These are phyloP conservation scores for Epinotia brunnichana DNA, from an alignment of 2,888 invertebrate genomes.

Conservation along the genomic window DNA sequence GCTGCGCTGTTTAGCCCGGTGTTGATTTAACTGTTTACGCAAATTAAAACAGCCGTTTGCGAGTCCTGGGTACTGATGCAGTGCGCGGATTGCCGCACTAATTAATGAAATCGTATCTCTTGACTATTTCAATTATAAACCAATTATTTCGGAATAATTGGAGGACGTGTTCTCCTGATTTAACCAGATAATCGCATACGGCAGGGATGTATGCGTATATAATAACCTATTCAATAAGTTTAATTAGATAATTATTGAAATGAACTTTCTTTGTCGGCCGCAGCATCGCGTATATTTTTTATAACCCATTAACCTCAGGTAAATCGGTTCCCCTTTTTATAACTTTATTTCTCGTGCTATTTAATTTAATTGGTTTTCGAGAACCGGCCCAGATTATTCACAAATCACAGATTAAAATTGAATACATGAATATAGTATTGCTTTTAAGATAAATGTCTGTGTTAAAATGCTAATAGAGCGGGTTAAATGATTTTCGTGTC, in stretches of 20 bases:
- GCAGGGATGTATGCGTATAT: slow-evolving; percentile 27
- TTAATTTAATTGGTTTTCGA: slow-evolving; percentile 57
- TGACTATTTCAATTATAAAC: slow-evolving; percentile 37
- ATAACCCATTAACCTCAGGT: slow-evolving; percentile 62
- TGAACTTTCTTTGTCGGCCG: slow-evolving; percentile 38
- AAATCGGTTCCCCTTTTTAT: slow-evolving; percentile 63
- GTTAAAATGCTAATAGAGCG: slow-evolving; percentile 58
- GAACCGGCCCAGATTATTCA: slow-evolving; percentile 50
- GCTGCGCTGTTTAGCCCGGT: slow-evolving; percentile 39
- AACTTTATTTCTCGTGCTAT: slow-evolving; percentile 64
- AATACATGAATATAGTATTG: slow-evolving; percentile 42
- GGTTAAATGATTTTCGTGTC: slow-evolving; percentile 54
- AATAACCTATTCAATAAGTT: slow-evolving; percentile 32
- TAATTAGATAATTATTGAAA: slow-evolving; percentile 43
- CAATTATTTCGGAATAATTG: slow-evolving; percentile 36
- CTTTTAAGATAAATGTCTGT: slow-evolving; percentile 49
- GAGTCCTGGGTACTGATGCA: not conserved
- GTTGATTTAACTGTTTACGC: slow-evolving; percentile 43
- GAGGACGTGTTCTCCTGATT: slow-evolving; percentile 22
- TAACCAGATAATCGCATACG: slow-evolving; percentile 29
- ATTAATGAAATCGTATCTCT: slow-evolving; percentile 36
- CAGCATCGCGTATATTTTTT: slow-evolving; percentile 43
- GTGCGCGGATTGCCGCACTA: slow-evolving; percentile 17
- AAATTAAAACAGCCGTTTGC: slow-evolving; percentile 33
- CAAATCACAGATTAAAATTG: slow-evolving; percentile 45